Percentiles rank a stretch among this genome's conserved stretches.
Evolutionary conservation across 2,797 vertebrate genomes (phyloP).

Genomic region (Hipposideros larvatus): DNA sequence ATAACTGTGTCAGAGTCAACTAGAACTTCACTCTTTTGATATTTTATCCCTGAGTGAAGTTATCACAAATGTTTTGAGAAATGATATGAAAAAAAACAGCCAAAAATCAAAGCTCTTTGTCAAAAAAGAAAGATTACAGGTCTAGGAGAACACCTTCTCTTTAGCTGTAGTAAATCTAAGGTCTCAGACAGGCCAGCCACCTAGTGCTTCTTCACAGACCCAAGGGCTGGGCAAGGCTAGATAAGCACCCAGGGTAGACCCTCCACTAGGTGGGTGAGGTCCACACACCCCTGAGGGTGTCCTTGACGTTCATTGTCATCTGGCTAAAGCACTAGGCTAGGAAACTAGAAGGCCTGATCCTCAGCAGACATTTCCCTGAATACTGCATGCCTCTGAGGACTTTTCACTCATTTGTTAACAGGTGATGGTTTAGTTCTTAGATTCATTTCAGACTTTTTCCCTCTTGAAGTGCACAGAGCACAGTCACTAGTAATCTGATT

Average conservation of each 20-base stretch:
- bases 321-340: not conserved
- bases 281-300: not conserved
- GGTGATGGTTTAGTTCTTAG: not conserved
- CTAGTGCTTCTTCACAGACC: not conserved
- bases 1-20: conserved; percentile 34
- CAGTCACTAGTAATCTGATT: not conserved
- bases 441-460: not conserved
- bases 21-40: conserved; percentile 20
- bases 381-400: not conserved
- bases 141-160: not conserved
- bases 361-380: not conserved
- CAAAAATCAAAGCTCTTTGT: not conserved
- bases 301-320: not conserved
- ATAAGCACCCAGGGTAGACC: not conserved
- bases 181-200: not conserved
- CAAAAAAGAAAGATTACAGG: not conserved
- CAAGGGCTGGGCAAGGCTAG: not conserved
- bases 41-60: conserved; percentile 18
- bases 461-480: not conserved
- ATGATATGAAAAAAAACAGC: conserved; percentile 52
- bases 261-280: not conserved
- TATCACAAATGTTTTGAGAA: conserved; percentile 51
- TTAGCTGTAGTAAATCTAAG: not conserved
- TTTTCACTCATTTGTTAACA: not conserved
- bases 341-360: not conserved